Evolutionary conservation across 2,797 vertebrate species (phyloP), one percentile per base, ranked within the genome.

Genomic region (Hephaestus fuliginosus): DNA sequence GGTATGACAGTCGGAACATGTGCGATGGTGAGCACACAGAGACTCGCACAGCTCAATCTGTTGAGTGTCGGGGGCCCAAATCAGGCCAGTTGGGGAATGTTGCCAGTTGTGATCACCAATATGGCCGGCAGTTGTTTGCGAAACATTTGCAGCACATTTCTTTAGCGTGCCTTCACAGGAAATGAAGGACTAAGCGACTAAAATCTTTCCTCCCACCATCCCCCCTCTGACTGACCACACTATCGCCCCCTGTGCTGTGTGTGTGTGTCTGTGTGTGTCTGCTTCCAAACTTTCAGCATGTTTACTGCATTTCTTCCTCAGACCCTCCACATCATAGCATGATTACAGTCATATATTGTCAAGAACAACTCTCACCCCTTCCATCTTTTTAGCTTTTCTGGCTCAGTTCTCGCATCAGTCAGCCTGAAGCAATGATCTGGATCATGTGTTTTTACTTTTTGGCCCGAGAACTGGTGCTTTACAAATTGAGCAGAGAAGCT

Each of bases 21-120:
- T 90, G 90, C 70, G 72, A 84, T 83, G 84, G 88, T 85, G 89
- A 90, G 78, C 84, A 72, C 86, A 80, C 84, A 83, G 64, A 85
- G 76, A 83, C 82, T 82, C 78, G 11, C 87, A 70, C 88, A 55
- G 85, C 89, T 92, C 92, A 92, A 91, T 92, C 92, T 93, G 93
- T 83, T 72, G 72, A 87, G 86, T 70, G 88, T 79, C 63, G 61
- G 82, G 83, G 82, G 83, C 78, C 74, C 86, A 52, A 64, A 85
- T 85, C 88, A 76, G 39, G 78, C 84, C 85, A 74, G 81, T 72
- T 44, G 86, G 72, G 87, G 81, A 87, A 75, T 69, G 83, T 72
- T 91, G 90, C 92, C 93, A 91, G 91, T 91, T 89, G 92, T 89
- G 89, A 92, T 93, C 81, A 78, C 62, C 86, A 91, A 90, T 91